Conservation (phyloP, 2,113 vertebrate genomes). For the Cranoglanis bouderius region DNA sequence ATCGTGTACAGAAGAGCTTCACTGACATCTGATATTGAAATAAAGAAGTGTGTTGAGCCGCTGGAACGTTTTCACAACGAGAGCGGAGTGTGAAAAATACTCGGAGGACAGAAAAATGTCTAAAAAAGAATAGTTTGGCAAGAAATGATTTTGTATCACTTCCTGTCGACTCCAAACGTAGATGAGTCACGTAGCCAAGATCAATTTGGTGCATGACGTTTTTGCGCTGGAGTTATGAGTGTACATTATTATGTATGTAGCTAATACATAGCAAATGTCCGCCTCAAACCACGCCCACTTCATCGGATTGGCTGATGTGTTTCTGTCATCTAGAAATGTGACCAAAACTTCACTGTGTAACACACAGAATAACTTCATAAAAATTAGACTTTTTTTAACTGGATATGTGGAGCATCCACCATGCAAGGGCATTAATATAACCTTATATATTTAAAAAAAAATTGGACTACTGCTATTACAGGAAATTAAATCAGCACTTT, state of each 20-base stretch:
- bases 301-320: background rate
- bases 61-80: background rate
- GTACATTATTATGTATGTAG: too few species aligned
- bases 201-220: background rate
- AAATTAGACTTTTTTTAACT: background rate
- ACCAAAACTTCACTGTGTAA: too few species aligned
- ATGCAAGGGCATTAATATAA: background rate
- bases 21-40: background rate
- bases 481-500: background rate
- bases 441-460: too few species aligned
- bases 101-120: background rate
- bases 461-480: background rate
- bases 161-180: background rate
- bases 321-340: background rate
- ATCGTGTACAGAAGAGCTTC: conserved; percentile 56
- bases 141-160: background rate
- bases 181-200: background rate
- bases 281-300: background rate
- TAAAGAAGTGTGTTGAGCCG: background rate
- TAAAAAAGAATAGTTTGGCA: background rate
- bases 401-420: background rate
- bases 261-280: background rate
- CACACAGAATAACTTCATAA: background rate
- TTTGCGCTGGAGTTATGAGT: background rate
- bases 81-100: background rate